Evolutionary conservation across 2,113 vertebrate species (phyloP).

Genomic region (Corythornis madagascariensis): DNA sequence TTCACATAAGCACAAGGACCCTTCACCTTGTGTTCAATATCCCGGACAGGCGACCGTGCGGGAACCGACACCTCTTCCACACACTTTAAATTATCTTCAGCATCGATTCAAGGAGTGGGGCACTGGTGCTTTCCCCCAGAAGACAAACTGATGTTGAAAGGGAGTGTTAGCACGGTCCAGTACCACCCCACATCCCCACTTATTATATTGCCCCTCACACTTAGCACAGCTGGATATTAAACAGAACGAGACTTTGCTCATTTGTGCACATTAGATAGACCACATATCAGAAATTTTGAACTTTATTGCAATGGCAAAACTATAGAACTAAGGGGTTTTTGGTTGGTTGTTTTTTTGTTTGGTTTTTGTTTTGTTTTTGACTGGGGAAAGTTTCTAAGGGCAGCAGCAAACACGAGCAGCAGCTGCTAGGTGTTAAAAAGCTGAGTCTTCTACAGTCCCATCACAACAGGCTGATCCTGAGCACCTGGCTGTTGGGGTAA

Average conservation of each 20-base stretch:
- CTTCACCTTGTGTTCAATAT: too few species aligned
- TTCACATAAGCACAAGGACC: neutral
- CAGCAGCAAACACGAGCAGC: neutral
- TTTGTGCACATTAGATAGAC: neutral
- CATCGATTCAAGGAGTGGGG: neutral
- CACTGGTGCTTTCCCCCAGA: neutral
- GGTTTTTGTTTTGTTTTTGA: too few species aligned
- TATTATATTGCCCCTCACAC: neutral
- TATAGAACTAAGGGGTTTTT: too few species aligned
- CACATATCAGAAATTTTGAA: fast-evolving
- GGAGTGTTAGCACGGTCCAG: neutral
- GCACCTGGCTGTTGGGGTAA: too few species aligned
- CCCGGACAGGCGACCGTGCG: too few species aligned
- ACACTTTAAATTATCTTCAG: too few species aligned
- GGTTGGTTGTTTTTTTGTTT: too few species aligned
- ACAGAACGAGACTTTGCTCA: fast-evolving
- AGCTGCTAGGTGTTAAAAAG: fast-evolving
- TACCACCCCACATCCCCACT: too few species aligned
- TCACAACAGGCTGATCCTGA: neutral
- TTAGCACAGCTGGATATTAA: too few species aligned
- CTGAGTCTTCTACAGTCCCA: fast-evolving
- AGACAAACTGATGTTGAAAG: neutral
- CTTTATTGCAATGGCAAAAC: neutral
- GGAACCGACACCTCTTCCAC: neutral
- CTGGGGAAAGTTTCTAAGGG: too few species aligned